Evolutionary conservation across 2,113 vertebrate genomes (phyloP).

Genomic region (Saccopteryx leptura): DNA sequence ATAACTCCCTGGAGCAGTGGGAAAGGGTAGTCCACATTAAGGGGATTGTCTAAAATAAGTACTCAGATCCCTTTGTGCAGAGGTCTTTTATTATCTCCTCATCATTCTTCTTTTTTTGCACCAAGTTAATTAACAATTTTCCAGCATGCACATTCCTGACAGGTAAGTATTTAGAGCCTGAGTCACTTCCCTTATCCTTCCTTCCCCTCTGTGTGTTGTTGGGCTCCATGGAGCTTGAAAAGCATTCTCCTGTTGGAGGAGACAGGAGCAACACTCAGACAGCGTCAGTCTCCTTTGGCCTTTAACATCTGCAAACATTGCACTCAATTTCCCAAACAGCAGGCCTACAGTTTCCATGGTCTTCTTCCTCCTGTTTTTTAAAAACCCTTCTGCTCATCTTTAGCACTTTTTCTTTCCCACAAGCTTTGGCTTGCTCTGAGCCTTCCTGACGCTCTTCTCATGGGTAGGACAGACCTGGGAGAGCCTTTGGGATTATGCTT

Average conservation of each 20-base stretch:
- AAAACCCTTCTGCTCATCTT: not conserved
- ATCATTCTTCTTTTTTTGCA: not conserved
- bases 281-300: not conserved
- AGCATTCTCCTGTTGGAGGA: not conserved
- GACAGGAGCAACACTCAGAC: not conserved
- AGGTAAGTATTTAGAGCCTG: constrained; percentile 15
- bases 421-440: constrained; percentile 55
- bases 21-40: not conserved
- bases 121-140: constrained; percentile 61
- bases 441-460: constrained; percentile 28
- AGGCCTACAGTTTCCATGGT: not conserved
- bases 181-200: not conserved
- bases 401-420: not conserved
- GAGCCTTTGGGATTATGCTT: constrained; percentile 18
- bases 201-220: not conserved
- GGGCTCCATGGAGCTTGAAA: not conserved
- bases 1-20: not conserved
- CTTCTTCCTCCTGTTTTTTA: not conserved
- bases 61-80: not conserved
- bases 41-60: not conserved
- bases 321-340: not conserved
- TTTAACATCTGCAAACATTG: constrained; percentile 25
- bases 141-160: not conserved
- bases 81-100: constrained; percentile 27
- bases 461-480: not conserved